These are phyloP conservation scores for Frieseomelitta varia DNA, from an alignment of 1,140 invertebrate genomes.

Conservation along the genomic window DNA sequence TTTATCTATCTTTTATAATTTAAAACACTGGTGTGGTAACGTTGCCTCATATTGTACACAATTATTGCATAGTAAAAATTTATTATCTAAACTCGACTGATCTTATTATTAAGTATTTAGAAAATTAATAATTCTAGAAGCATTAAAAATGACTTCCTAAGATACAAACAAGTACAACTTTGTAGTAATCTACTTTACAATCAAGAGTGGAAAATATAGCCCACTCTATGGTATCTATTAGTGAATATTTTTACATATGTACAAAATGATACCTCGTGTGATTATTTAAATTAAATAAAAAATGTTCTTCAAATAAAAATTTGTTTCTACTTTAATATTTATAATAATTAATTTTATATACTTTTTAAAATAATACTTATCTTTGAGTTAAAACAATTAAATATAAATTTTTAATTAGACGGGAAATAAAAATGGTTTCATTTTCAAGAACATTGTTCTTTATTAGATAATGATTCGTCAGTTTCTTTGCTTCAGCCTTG, in stretches of 20 bases:
- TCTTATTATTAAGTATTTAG: constrained; percentile 70
- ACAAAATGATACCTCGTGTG: constrained; percentile 64
- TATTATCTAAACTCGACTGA: constrained; percentile 71
- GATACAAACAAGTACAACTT: constrained; percentile 63
- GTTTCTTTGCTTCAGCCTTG: constrained; percentile 64
- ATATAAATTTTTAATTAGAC: constrained; percentile 21
- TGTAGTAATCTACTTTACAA: constrained; percentile 60
- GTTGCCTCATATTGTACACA: constrained; percentile 71
- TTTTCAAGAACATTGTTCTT: constrained; percentile 56
- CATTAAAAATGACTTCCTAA: constrained; percentile 48
- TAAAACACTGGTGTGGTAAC: constrained; percentile 67
- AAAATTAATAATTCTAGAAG: constrained; percentile 66
- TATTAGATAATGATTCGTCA: constrained; percentile 52
- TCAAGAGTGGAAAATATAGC: constrained; percentile 40
- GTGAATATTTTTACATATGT: constrained; percentile 72
- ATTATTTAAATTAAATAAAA: constrained; percentile 69
- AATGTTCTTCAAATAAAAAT: constrained; percentile 46
- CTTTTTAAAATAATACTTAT: background rate
- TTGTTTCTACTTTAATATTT: constrained; percentile 12
- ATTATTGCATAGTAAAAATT: constrained; percentile 71
- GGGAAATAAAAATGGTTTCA: constrained; percentile 50
- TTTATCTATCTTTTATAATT: constrained; percentile 67
- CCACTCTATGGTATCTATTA: constrained; percentile 54
- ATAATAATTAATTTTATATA: background rate
- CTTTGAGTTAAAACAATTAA: background rate